These are phyloP conservation scores for Patiria pectinifera DNA, from an alignment of 53 echinoderm and acorn worm genomes.

Conservation along the genomic window DNA sequence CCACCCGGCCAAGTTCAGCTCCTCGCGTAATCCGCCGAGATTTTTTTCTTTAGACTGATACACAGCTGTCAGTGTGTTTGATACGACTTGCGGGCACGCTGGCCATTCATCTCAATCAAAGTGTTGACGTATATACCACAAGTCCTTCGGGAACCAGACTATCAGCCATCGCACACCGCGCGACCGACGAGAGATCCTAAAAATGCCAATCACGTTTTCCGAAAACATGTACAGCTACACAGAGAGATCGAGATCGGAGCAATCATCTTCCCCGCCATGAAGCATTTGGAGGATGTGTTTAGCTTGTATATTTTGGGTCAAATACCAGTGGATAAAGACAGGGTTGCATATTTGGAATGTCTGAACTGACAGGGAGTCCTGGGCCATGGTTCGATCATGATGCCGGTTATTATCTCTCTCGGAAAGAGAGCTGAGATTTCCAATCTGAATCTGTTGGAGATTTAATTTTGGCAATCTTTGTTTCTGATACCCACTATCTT, in stretches of 20 bases:
- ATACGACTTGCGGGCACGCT: slow-evolving; percentile 51
- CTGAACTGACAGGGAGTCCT: background rate
- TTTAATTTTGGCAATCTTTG: background rate
- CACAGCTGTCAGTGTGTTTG: slow-evolving; percentile 56
- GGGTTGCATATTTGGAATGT: slow-evolving; percentile 45
- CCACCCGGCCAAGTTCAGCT: slow-evolving; percentile 8
- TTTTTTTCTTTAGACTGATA: slow-evolving; percentile 35
- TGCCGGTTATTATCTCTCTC: background rate
- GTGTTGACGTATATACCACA: slow-evolving; percentile 41
- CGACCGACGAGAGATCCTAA: slow-evolving; percentile 7
- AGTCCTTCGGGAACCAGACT: slow-evolving; percentile 42
- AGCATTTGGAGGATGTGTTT: slow-evolving; percentile 32
- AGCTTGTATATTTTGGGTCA: slow-evolving; percentile 60
- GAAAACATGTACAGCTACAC: background rate
- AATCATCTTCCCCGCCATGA: background rate
- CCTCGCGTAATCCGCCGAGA: background rate
- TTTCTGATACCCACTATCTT: background rate
- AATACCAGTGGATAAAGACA: slow-evolving; percentile 45
- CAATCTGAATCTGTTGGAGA: background rate
- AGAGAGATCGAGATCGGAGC: background rate
- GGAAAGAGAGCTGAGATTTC: slow-evolving; percentile 8
- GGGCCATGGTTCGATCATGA: background rate
- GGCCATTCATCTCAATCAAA: slow-evolving; percentile 61
- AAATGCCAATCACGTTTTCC: slow-evolving; percentile 43
- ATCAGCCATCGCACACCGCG: background rate